A percentile compares a stretch with the other conserved stretches of the same genome.
These are phyloP conservation scores for Brenthis ino DNA, from an alignment of 2,888 invertebrate species.

Conservation along the genomic window DNA sequence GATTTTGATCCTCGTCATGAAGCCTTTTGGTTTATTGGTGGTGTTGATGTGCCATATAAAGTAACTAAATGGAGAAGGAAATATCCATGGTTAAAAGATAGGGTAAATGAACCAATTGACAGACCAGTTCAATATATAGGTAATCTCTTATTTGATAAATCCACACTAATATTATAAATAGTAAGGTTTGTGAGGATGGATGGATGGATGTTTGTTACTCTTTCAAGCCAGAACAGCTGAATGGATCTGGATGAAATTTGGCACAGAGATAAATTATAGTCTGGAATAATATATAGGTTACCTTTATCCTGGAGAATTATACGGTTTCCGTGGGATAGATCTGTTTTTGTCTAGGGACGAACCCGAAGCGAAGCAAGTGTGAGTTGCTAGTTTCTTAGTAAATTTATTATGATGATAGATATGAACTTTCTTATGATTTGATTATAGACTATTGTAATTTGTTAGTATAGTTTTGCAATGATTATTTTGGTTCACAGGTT, in stretches of 20 bases:
- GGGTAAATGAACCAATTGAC: constrained; percentile 82
- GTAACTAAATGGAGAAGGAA: constrained; percentile 67
- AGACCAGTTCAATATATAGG: constrained; percentile 88
- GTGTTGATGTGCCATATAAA: constrained; percentile 82
- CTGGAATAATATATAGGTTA: too few species aligned
- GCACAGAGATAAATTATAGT: too few species aligned
- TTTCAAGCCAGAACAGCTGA: too few species aligned
- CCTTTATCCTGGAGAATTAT: too few species aligned
- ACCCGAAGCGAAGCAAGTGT: too few species aligned
- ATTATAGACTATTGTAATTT: background rate
- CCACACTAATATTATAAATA: too few species aligned
- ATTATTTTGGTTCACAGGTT: constrained; percentile 56
- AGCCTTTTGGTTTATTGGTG: constrained; percentile 93
- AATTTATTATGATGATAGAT: too few species aligned
- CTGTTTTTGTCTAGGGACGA: too few species aligned
- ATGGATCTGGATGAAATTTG: too few species aligned
- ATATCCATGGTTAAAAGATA: constrained; percentile 63
- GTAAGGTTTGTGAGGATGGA: too few species aligned
- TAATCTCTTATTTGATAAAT: constrained; percentile 34
- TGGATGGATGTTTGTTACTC: too few species aligned
- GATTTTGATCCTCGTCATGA: constrained; percentile 91
- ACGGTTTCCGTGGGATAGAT: too few species aligned
- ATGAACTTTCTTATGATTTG: background rate
- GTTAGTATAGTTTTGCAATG: background rate
- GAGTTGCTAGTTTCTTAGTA: background rate